These are phyloP conservation scores for Macaca fascicularis DNA, from an alignment of 2,113 vertebrate genomes.

Conservation along the genomic window T2T-MFA8v1.1 NC_088394.1:67586001-67586500, in stretches of 20 bases:
- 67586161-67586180: not conserved
- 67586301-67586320: not conserved
- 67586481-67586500: not conserved
- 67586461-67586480: not conserved
- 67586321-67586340: not conserved
- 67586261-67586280: not conserved
- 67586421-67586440: not conserved
- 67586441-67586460: not conserved
- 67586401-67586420: not conserved
- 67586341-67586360: not conserved
- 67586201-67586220: not conserved
- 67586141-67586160: constrained; percentile 11
- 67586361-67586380: not conserved
- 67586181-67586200: not conserved
- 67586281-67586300: not conserved
- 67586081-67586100: not conserved
- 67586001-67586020: not conserved
- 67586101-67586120: not conserved
- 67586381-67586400: not conserved
- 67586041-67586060: not conserved
- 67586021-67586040: not conserved
- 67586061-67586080: not conserved
- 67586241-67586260: not conserved
- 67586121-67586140: not conserved
- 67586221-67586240: not conserved